Conservation (phyloP, 2,113 vertebrate genomes). For the Callipepla squamata region DNA sequence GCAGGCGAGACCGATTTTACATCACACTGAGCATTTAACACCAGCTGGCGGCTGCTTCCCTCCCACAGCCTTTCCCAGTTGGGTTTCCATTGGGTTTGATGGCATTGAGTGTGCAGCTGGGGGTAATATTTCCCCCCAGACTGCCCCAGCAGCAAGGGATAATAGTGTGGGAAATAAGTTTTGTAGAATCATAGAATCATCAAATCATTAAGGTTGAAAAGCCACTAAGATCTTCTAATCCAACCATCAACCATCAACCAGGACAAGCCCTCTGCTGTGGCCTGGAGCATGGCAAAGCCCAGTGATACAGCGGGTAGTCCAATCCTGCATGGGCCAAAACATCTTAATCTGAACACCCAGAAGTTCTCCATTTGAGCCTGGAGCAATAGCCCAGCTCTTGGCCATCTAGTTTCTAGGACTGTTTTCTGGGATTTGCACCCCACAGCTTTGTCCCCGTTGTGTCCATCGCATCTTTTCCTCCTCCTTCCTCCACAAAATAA, state of each 20-base stretch:
- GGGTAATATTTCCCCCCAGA: neutral
- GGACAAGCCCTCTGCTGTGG: neutral
- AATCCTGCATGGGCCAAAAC: neutral
- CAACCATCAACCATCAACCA: no score
- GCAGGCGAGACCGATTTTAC: neutral
- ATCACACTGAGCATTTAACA: neutral
- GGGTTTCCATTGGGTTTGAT: neutral
- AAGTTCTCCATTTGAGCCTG: neutral
- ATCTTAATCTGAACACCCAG: neutral
- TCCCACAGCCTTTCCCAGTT: neutral
- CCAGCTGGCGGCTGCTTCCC: neutral
- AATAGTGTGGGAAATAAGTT: rapidly evolving
- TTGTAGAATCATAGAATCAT: no score
- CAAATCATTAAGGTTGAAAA: no score
- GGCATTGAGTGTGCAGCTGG: rapidly evolving
- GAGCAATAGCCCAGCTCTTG: neutral
- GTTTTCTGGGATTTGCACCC: neutral
- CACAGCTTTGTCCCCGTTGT: neutral
- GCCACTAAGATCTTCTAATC: no score
- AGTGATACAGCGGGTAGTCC: neutral
- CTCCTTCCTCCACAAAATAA: neutral
- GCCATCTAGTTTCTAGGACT: rapidly evolving
- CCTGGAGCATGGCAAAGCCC: neutral
- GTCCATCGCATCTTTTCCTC: neutral
- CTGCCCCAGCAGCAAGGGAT: rapidly evolving